Evolutionary conservation across 2,113 vertebrate genomes (phyloP), one percentile per base, ranked within the genome.

Genomic region (Etheostoma cragini): DNA sequence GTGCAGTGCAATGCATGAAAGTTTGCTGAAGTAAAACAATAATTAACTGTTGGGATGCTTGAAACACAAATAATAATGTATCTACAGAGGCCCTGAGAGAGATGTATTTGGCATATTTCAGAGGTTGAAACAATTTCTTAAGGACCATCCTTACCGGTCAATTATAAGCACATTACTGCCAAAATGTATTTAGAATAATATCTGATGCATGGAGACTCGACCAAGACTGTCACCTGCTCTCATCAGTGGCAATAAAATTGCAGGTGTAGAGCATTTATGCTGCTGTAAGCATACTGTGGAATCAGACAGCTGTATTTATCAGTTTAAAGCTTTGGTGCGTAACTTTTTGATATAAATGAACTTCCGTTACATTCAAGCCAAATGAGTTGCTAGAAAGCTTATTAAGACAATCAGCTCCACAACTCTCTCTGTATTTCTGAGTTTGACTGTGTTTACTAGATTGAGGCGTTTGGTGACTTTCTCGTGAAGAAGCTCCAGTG

Each of bases 81-180:
- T 38, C 46, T 1, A 52, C 26, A 68, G 19, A 79, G 5, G 21
- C 45, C 47, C 30, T 65, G 63, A 83, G 62, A 62, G n/a, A 74
- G 12, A 10, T 11, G 52, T 21, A 57, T 80, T 79, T 87, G 80
- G 71, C 84, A 76, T 74, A 53, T 64, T 30, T 78, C 49, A 67
- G 49, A 77, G 12, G 22, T 46, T 68, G 47, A 53, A 57, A 65
- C 12, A 8, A 75, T 11, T 63, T 47, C 7, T 60, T 6, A 58
- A 64, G 30, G 19, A 49, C 52, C 13, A 46, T 60, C 1, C n/a
- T 81, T 17, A 22, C 6, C 62, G 35, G n/a, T 45, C 0, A 1
- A 33, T 62, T 57, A 62, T 62, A 4, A 61, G 26, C 49, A 13
- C 21, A 16, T 10, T 17, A 47, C 8, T 65, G 16, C 42, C 1